Evolutionary conservation across 2,888 invertebrate genomes (phyloP).

Genomic region (Tenthredo notha): DNA sequence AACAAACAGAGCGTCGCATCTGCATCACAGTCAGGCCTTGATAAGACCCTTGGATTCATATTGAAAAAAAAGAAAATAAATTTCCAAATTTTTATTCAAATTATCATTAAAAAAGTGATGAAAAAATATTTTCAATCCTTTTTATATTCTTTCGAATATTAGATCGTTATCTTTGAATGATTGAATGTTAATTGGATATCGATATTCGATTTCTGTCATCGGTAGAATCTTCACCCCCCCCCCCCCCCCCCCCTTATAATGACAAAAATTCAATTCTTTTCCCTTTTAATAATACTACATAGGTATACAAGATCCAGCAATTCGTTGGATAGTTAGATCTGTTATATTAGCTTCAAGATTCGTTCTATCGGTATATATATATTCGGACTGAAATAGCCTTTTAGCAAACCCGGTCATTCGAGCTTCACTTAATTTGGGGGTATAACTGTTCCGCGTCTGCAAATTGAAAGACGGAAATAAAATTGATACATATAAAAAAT

Average conservation of each 20-base stretch:
- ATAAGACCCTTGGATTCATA: not conserved
- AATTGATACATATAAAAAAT: not conserved
- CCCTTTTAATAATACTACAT: not conserved
- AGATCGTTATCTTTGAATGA: no score
- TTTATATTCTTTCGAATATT: no score
- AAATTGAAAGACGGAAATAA: slow-evolving; percentile 9
- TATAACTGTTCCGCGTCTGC: not conserved
- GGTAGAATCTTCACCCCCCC: no score
- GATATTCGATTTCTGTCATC: no score
- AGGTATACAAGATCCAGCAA: not conserved
- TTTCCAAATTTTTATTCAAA: not conserved
- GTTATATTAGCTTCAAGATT: not conserved
- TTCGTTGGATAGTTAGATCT: not conserved
- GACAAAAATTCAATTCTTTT: no score
- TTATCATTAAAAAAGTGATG: not conserved
- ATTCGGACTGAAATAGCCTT: not conserved
- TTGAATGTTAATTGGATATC: no score
- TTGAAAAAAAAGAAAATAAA: no score
- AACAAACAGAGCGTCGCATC: slow-evolving; percentile 1
- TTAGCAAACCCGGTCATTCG: not conserved
- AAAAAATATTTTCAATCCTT: no score
- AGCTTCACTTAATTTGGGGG: slow-evolving; percentile 1
- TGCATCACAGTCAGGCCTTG: not conserved
- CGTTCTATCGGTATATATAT: not conserved
- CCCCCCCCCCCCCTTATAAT: no score